Evolutionary conservation across 2,113 vertebrate species (phyloP).

Genomic region (Oplegnathus fasciatus): DNA sequence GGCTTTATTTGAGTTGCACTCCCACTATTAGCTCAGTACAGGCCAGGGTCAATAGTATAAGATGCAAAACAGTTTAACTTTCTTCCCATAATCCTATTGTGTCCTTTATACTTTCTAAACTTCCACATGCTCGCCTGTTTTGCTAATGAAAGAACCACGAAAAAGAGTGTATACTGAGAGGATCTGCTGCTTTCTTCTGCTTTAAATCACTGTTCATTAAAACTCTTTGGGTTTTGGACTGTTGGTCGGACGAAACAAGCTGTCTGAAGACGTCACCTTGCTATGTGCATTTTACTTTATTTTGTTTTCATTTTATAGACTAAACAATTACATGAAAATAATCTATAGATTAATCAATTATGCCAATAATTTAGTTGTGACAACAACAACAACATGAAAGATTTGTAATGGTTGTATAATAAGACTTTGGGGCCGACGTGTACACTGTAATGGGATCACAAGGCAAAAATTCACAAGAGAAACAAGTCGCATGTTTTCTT

Average conservation of each 20-base stretch:
- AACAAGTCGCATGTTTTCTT: neutral
- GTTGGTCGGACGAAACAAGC: neutral
- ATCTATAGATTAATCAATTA: neutral
- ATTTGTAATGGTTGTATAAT: neutral
- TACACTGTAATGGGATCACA: neutral
- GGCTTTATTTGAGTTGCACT: slow-evolving; percentile 3
- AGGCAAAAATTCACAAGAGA: neutral
- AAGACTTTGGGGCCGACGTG: neutral
- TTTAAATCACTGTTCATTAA: neutral
- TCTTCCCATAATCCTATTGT: neutral
- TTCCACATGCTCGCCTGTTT: neutral
- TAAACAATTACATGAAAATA: neutral
- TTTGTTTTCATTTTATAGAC: neutral
- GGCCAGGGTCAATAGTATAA: neutral
- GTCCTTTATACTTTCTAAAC: neutral
- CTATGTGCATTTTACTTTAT: too few species aligned
- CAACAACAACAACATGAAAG: neutral
- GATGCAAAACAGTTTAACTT: neutral
- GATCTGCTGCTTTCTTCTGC: neutral
- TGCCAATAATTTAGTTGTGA: neutral
- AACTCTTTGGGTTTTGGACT: too few species aligned
- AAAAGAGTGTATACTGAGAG: neutral
- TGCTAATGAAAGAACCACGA: neutral
- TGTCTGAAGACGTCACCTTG: neutral
- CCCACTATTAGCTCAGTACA: neutral